A percentile compares a stretch with the other conserved stretches of the same genome.
These are phyloP conservation scores for Quadriops clusia DNA, from an alignment of 2,888 invertebrate species.

Conservation along the genomic window DNA sequence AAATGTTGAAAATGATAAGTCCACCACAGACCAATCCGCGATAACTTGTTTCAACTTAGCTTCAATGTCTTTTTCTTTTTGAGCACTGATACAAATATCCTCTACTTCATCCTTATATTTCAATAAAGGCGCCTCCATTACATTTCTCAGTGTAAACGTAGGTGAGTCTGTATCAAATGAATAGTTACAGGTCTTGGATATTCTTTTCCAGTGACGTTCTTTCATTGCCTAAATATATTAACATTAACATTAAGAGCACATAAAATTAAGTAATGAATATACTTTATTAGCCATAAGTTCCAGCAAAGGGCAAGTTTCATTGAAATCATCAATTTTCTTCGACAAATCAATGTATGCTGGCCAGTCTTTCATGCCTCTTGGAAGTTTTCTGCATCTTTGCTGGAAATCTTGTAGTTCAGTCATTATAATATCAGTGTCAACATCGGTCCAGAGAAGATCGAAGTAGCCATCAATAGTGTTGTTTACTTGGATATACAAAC, in stretches of 20 bases:
- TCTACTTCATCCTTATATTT: conserved; percentile 79
- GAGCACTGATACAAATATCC: conserved; percentile 82
- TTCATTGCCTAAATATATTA: conserved; percentile 41
- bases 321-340: conserved; percentile 83
- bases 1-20: conserved; percentile 59
- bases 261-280: conserved; percentile 5
- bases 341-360: conserved; percentile 76
- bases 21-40: conserved; percentile 66
- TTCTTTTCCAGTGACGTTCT: conserved; percentile 40
- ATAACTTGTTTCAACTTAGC: conserved; percentile 73
- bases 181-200: conserved; percentile 47
- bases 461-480: conserved; percentile 77
- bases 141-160: conserved; percentile 63
- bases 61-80: conserved; percentile 85
- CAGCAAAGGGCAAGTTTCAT: conserved; percentile 72
- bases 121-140: conserved; percentile 76
- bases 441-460: conserved; percentile 71
- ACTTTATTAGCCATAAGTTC: conserved; percentile 79
- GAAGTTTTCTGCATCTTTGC: conserved; percentile 69
- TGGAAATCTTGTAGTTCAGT: conserved; percentile 74
- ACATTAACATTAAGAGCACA: background rate
- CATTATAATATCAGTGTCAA: conserved; percentile 73
- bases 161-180: conserved; percentile 69
- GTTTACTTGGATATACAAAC: conserved; percentile 69
- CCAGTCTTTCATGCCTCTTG: conserved; percentile 79